Conservation (phyloP, 1,140 invertebrate genomes). For the Drosophila kepulauana region DNA sequence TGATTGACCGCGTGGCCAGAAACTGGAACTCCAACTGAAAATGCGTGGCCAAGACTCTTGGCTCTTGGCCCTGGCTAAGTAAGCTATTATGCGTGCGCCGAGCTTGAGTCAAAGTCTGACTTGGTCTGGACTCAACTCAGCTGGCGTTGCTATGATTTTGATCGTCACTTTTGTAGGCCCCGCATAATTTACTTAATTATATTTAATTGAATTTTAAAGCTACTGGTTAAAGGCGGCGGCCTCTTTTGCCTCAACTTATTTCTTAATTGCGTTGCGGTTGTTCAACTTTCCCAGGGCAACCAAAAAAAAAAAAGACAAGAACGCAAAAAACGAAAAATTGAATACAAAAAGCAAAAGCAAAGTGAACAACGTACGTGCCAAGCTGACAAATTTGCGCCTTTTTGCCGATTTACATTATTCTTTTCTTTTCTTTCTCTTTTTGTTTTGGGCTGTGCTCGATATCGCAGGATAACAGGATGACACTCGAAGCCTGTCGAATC, state of each 20-base stretch:
- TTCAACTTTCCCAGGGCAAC: constrained; percentile 54
- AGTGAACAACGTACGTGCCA: constrained; percentile 46
- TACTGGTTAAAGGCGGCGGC: constrained; percentile 65
- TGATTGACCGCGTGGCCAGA: constrained; percentile 70
- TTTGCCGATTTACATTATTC: neutral
- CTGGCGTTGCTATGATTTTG: constrained; percentile 66
- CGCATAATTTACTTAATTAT: constrained; percentile 84
- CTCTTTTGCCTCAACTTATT: constrained; percentile 17
- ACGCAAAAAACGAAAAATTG: too few species aligned
- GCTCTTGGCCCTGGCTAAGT: constrained; percentile 63
- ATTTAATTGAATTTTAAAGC: constrained; percentile 81
- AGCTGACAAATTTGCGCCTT: constrained; percentile 68
- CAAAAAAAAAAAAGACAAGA: neutral
- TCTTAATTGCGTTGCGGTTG: constrained; percentile 25
- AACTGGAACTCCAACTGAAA: constrained; percentile 6
- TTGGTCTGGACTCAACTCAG: constrained; percentile 5
- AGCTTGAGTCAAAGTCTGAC: constrained; percentile 2
- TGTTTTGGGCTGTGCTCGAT: neutral
- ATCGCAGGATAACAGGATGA: constrained; percentile 34
- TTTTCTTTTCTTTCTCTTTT: neutral
- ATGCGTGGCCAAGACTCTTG: constrained; percentile 13
- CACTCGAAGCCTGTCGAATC: constrained; percentile 75
- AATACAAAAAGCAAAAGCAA: neutral
- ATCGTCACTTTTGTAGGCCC: constrained; percentile 55
- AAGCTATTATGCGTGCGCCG: constrained; percentile 79